These are phyloP conservation scores for Megamerina dolium DNA, from an alignment of 2,888 invertebrate genomes.

Conservation along the genomic window DNA sequence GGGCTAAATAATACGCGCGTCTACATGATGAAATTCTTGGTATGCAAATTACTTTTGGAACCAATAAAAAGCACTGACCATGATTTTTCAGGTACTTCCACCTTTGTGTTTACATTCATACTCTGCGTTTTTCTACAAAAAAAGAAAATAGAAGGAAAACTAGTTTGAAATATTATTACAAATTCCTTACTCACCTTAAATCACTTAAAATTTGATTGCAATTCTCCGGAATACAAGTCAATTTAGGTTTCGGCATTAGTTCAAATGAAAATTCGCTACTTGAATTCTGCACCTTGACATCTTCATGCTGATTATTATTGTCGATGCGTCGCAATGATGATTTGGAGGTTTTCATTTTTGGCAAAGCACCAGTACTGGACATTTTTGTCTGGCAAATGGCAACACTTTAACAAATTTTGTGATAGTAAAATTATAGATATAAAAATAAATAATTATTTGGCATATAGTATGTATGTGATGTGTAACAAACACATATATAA, in stretches of 20 bases:
- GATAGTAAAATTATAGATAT: too few species aligned
- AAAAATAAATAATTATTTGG: too few species aligned
- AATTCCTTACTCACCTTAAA: conserved; percentile 13
- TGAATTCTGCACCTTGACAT: conserved; percentile 12
- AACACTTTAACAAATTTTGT: conserved; percentile 2
- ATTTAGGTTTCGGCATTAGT: conserved; percentile 23
- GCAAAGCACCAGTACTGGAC: conserved; percentile 21
- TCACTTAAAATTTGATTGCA: conserved; percentile 17
- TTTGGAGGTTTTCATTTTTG: conserved; percentile 16
- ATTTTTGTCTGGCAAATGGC: conserved; percentile 16
- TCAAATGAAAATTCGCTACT: conserved; percentile 22
- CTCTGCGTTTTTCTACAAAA: conserved; percentile 20
- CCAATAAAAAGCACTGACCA: conserved; percentile 24
- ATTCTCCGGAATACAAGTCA: conserved; percentile 23
- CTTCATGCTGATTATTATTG: background rate
- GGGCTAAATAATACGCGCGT: too few species aligned
- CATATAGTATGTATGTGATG: too few species aligned
- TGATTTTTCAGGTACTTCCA: conserved; percentile 20
- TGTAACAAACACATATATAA: too few species aligned
- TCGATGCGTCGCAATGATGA: conserved; percentile 11
- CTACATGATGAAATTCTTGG: conserved; percentile 15
- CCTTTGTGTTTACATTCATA: conserved; percentile 14
- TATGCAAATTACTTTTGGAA: conserved; percentile 15
- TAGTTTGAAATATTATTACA: background rate
- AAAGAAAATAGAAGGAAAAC: background rate